A percentile compares a stretch with the other conserved stretches of the same genome.
These are phyloP conservation scores for Aleiodes leptofemur DNA, from an alignment of 2,888 invertebrate genomes.

Conservation along the genomic window DNA sequence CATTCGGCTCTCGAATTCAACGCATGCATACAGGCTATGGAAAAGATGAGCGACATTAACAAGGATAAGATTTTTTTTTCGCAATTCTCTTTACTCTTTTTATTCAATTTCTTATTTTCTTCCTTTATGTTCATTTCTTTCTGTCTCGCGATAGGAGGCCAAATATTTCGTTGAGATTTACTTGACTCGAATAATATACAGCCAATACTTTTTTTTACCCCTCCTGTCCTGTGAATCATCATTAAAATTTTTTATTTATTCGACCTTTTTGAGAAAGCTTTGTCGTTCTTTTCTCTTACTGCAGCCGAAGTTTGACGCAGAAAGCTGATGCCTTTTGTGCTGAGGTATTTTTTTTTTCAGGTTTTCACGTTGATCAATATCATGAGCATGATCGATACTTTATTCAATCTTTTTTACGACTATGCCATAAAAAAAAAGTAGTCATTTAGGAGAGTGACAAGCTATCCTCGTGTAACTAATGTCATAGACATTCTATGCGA, in stretches of 20 bases:
- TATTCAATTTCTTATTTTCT: conserved; percentile 10
- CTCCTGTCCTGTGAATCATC: conserved; percentile 24
- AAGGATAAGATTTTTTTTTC: conserved; percentile 47
- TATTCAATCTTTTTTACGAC: neutral
- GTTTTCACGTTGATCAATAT: conserved; percentile 10
- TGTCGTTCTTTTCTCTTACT: neutral
- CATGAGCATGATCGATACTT: neutral
- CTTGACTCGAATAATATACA: conserved; percentile 29
- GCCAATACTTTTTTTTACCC: conserved; percentile 3
- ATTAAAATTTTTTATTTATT: conserved; percentile 28
- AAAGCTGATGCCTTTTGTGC: conserved; percentile 10
- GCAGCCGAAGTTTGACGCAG: neutral
- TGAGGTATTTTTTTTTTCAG: conserved; percentile 1
- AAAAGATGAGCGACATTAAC: conserved; percentile 53
- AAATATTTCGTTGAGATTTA: conserved; percentile 31
- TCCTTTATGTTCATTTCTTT: conserved; percentile 16
- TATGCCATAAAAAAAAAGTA: neutral
- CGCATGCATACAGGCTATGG: conserved; percentile 35
- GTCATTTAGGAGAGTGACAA: conserved; percentile 25
- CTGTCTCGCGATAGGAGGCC: conserved; percentile 36
- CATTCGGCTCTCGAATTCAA: conserved; percentile 43
- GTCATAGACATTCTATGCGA: conserved; percentile 7
- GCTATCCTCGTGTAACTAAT: neutral
- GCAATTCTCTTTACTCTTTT: conserved; percentile 26
- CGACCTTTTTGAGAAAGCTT: neutral